Base-by-base conservation (phyloP, 2,113 vertebrate species). In the Gambusia holbrooki region DNA sequence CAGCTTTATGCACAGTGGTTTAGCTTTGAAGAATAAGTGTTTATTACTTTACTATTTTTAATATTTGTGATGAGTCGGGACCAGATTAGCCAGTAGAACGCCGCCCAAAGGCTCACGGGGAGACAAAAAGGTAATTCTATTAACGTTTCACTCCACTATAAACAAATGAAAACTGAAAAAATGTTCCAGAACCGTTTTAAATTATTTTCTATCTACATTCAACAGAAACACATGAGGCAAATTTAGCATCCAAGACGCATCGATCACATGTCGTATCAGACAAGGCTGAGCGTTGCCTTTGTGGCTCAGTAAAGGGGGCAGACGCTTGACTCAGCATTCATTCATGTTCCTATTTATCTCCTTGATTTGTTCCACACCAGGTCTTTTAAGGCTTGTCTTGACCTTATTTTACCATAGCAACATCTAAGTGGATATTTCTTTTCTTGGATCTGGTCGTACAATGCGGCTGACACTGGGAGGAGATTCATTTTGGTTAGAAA, bases 401-500 rank as follows among this genome's bases (percentile, higher is more conserved):
- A 86, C 73, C 77, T 62, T 62, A 29, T 25, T 58, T 89, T 40
- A 3, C 83, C 84, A 90, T 79, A 65, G 88, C 75, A 88, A 87
- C 84, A 12, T 61, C 51, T 73, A 63, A 29, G 27, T 35, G 83
- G 76, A 85, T 76, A 72, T 70, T 73, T 37, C 35, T 37, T 54
- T 71, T 67, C 30, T 48, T 1, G 3, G 13, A 74, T 65, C 32
- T 30, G 28, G 22, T 33, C n/a, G 22, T 28, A 72, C 73, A 84
- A 65, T 8, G 35, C 35, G 40, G 30, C 5, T 35, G 60, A 90
- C 90, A 89, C 89, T 58, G 83, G 64, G 81, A 74, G 68, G 42
- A 7, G 70, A 83, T 69, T 75, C 40, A 65, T 70, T 83, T 73
- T 79, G 71, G 74, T 67, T 51, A 76, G 74, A 83, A 54, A 71